Base-by-base conservation (phyloP, 2,113 vertebrate species). In the Tapirus terrestris region DNA sequence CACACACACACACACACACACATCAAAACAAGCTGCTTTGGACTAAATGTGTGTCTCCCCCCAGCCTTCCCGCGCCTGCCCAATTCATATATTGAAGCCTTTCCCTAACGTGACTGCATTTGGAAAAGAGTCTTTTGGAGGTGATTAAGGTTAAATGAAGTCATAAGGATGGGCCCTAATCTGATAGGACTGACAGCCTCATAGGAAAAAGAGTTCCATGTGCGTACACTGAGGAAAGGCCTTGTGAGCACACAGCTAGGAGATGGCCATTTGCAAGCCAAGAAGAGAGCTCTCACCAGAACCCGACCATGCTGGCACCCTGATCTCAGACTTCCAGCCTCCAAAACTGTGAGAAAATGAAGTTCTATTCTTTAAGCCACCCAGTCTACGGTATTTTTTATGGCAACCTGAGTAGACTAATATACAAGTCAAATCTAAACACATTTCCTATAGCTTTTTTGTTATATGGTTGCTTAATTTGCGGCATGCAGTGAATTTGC, bases 391-490 rank as follows among this genome's bases (percentile, higher is more conserved):
- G 17, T 65, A 80, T 93, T 97, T 80, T 8, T 68, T 91, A 82
- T 39, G 20, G n/a, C 14, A 92, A 14, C 45, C n/a, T n/a, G 8
- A 80, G 17, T 11, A 56, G 12, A 87, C 21, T 27, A 90, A 90
- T 23, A 20, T 68, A 36, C 29, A 75, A 89, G 33, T 58, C 56
- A 79, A 65, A 89, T 68, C 5, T 82, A 67, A 82, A 51, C 51
- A 94, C n/a, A 63, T 82, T 89, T 73, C 27, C 61, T 72, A 20
- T 68, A 76, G n/a, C 11, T 72, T 95, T 73, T 39, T 84, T 68
- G 10, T 91, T 68, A 51, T 39, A 25, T 45, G 70, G 51, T 70
- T 75, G 20, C 53, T 96, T 93, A 68, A 88, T 91, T 88, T 68
- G 21, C 29, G 65, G 16, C 43, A 45, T 75, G 45, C 29, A 80